These are phyloP conservation scores for Liolophura sinensis DNA, from an alignment of 1,140 invertebrate genomes.

Conservation along the genomic window DNA sequence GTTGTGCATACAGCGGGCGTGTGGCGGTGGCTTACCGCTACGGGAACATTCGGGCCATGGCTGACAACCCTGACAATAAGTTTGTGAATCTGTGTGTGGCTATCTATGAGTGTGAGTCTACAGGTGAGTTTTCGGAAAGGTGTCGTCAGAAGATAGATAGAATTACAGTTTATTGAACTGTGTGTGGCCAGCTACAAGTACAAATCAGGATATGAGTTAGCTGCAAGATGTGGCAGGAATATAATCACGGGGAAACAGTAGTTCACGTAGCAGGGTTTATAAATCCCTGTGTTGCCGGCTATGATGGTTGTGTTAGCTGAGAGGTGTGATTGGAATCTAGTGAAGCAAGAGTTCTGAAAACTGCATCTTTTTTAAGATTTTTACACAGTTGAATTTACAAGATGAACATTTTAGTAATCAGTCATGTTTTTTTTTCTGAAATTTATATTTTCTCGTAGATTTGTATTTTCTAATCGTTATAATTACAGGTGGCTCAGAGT, in stretches of 20 bases:
- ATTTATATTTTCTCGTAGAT: too few relatives aligned
- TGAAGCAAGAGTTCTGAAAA: too few relatives aligned
- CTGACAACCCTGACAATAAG: constrained; percentile 72
- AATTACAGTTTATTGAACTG: too few relatives aligned
- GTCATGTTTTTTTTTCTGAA: too few relatives aligned
- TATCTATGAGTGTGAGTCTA: constrained; percentile 99
- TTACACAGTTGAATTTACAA: background rate
- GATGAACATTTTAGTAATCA: background rate
- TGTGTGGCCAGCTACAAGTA: too few relatives aligned
- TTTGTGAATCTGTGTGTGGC: constrained; percentile 92
- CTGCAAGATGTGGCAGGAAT: too few relatives aligned
- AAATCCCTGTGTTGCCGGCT: too few relatives aligned
- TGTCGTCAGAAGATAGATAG: background rate
- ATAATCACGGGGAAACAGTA: too few relatives aligned
- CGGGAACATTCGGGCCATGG: constrained; percentile 30
- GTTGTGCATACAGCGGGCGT: constrained; percentile 94
- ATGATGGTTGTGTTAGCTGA: too few relatives aligned
- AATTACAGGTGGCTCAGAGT: constrained; percentile 78
- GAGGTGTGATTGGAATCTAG: too few relatives aligned
- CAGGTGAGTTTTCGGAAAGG: constrained; percentile 61
- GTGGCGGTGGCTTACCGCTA: constrained; percentile 91
- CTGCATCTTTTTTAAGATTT: background rate
- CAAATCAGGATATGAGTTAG: too few relatives aligned
- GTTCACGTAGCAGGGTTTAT: too few relatives aligned
- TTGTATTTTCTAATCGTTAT: background rate